Evolutionary conservation across 2,888 invertebrate genomes (phyloP).

Genomic region (Drosophila algonquin): DNA sequence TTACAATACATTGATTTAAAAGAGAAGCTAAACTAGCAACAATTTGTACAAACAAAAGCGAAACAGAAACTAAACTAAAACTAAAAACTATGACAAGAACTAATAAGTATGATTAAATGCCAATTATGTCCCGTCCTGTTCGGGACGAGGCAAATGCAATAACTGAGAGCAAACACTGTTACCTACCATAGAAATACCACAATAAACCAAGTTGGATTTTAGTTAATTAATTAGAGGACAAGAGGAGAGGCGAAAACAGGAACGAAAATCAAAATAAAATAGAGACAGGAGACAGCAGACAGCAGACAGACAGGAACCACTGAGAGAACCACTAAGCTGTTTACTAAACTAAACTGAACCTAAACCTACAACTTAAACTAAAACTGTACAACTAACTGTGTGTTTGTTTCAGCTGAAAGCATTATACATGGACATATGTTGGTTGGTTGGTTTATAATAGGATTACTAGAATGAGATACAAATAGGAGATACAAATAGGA

Average conservation of each 20-base stretch:
- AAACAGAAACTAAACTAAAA: slow-evolving; percentile 26
- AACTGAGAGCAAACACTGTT: slow-evolving; percentile 43
- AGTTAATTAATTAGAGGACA: slow-evolving; percentile 21
- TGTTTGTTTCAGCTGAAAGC: slow-evolving; percentile 17
- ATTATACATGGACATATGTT: background rate
- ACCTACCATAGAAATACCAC: slow-evolving; percentile 29
- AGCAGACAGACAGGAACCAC: slow-evolving; percentile 16
- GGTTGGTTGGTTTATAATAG: too few relatives aligned
- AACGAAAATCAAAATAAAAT: slow-evolving; percentile 30
- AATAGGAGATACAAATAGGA: slow-evolving; percentile 37
- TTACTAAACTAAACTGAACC: slow-evolving; percentile 25
- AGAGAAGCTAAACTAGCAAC: slow-evolving; percentile 54
- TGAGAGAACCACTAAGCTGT: background rate
- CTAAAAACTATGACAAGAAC: background rate
- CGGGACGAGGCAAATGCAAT: slow-evolving; percentile 20
- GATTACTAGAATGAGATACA: slow-evolving; percentile 7
- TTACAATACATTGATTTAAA: slow-evolving; percentile 37
- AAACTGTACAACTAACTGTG: slow-evolving; percentile 51
- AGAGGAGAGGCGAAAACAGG: background rate
- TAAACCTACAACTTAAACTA: slow-evolving; percentile 29
- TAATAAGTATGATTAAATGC: slow-evolving; percentile 24
- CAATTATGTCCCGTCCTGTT: slow-evolving; percentile 3
- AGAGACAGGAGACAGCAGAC: slow-evolving; percentile 56
- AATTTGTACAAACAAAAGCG: slow-evolving; percentile 50
- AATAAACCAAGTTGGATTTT: slow-evolving; percentile 34